Evolutionary conservation across 2,113 vertebrate genomes (phyloP).

Genomic region (Leptosomus discolor): DNA sequence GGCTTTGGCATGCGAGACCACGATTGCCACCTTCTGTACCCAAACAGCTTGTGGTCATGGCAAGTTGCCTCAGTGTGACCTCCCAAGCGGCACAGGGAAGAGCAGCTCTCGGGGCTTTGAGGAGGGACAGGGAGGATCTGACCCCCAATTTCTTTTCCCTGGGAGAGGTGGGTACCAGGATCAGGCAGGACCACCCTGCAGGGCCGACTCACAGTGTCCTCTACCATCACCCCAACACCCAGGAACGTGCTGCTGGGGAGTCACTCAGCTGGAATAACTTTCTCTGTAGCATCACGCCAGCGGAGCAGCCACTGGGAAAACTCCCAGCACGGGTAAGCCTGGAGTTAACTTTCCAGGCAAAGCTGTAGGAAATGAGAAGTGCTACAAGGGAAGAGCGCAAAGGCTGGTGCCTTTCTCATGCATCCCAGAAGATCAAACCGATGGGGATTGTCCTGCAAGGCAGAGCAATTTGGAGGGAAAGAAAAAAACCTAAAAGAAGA

Average conservation of each 20-base stretch:
- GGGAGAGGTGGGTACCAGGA: neutral
- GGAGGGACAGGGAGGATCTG: neutral
- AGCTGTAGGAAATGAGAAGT: neutral
- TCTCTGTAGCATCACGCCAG: neutral
- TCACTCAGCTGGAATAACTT: neutral
- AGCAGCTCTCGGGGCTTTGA: neutral
- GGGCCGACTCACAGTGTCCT: neutral
- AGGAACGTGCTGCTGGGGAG: accelerated
- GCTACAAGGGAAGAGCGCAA: neutral
- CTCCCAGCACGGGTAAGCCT: neutral
- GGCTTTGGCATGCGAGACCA: neutral
- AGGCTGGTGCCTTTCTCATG: accelerated
- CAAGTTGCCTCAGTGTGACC: neutral
- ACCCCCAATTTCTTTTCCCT: neutral
- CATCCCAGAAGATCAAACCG: neutral
- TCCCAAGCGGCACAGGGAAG: neutral
- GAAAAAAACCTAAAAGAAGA: too few relatives aligned
- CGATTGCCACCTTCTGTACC: neutral
- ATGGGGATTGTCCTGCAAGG: neutral
- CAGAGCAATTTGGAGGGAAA: neutral
- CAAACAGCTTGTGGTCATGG: accelerated
- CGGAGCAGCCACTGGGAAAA: accelerated
- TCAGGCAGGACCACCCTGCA: neutral
- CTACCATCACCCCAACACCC: neutral
- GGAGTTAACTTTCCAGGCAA: neutral